phyloP scores from a whole-genome alignment of 2,888 invertebrate species.

The Pristionchus exspectatus region DNA sequence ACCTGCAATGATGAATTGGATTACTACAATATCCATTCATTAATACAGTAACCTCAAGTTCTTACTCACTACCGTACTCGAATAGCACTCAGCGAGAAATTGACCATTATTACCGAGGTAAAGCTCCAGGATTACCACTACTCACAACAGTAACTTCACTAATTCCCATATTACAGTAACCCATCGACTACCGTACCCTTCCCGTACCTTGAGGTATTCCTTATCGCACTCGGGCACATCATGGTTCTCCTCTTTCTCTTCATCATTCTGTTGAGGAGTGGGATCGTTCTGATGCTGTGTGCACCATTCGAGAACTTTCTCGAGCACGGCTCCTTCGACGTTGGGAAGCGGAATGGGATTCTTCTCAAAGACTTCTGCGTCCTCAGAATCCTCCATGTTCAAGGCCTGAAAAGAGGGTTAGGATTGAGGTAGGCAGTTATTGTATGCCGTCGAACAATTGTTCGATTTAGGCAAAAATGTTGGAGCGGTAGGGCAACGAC shows the following conservation, averaged over 20 bases:
- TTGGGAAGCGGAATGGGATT: constrained; percentile 19
- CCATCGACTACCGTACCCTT: background rate
- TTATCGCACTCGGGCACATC: no score
- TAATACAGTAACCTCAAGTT: background rate
- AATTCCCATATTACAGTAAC: background rate
- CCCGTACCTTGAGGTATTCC: background rate
- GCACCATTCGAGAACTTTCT: background rate
- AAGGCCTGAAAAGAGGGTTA: background rate
- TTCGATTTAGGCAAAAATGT: no score
- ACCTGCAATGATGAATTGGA: background rate
- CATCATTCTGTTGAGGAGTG: background rate
- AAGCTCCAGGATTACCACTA: no score
- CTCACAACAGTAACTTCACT: background rate
- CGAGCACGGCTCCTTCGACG: background rate
- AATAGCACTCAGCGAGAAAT: background rate
- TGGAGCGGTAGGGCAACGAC: no score
- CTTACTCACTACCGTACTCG: background rate
- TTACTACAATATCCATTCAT: background rate
- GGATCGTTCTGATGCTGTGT: background rate
- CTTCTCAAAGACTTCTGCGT: background rate
- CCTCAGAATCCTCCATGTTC: background rate
- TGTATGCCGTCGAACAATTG: background rate
- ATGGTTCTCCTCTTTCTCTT: background rate
- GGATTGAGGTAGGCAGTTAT: background rate
- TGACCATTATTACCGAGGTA: background rate